A percentile compares a stretch with the other conserved stretches of the same genome.
phyloP scores from a whole-genome alignment of 2,113 vertebrate genomes.

The Jacana jacana region DNA sequence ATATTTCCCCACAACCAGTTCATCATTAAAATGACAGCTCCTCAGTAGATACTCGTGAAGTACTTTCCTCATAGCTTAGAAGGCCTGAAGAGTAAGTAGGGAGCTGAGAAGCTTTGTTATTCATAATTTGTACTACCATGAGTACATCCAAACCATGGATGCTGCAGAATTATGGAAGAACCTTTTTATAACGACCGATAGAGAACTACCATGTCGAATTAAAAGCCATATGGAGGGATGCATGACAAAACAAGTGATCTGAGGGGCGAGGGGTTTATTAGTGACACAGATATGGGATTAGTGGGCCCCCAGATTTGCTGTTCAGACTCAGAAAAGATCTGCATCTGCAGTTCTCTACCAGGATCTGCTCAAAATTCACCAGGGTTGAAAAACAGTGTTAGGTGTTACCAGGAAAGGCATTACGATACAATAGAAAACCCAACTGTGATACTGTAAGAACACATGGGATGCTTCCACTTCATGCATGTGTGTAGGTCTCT shows the following conservation, averaged over 20 bases:
- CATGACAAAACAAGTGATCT: not conserved
- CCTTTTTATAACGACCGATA: fast-evolving
- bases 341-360: not conserved
- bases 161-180: not conserved
- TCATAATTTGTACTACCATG: not conserved
- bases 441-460: not conserved
- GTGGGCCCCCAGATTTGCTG: not conserved
- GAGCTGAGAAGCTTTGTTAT: not conserved
- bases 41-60: not conserved
- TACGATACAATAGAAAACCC: not conserved
- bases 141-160: not conserved
- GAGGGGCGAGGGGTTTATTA: fast-evolving
- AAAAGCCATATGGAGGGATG: not conserved
- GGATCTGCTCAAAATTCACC: not conserved
- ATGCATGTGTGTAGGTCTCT: not conserved
- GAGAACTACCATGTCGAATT: not conserved
- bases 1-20: not conserved
- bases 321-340: not conserved
- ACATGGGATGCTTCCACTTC: not conserved
- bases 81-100: not conserved
- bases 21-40: not conserved
- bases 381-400: not conserved
- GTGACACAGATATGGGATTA: not conserved
- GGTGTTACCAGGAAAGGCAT: not conserved
- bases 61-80: not conserved